Evolutionary conservation across 2,888 invertebrate genomes (phyloP).

Genomic region (Cinara cedri): DNA sequence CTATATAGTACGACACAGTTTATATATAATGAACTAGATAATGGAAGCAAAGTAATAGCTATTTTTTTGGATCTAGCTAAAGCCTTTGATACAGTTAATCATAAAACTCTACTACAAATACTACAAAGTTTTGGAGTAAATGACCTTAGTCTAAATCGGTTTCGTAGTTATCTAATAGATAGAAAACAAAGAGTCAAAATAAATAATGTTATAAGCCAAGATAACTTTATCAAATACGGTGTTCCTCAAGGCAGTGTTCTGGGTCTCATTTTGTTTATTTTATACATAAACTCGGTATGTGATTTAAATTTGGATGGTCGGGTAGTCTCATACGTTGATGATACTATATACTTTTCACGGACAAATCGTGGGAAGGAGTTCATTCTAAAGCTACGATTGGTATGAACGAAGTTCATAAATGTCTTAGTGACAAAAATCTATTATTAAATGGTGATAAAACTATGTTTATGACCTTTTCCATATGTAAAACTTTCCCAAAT

Average conservation of each 20-base stretch:
- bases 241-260: not conserved
- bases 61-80: too few relatives aligned
- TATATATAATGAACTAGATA: too few relatives aligned
- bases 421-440: not conserved
- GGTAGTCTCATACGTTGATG: not conserved
- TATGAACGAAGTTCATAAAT: conserved; percentile 21
- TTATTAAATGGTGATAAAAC: not conserved
- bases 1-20: not conserved
- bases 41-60: too few relatives aligned
- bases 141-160: not conserved
- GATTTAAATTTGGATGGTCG: not conserved
- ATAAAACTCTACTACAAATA: not conserved
- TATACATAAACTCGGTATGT: not conserved
- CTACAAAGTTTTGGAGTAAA: not conserved
- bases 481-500: not conserved
- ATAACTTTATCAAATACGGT: not conserved
- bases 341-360: not conserved
- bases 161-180: too few relatives aligned
- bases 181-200: conserved; percentile 10
- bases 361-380: conserved; percentile 3
- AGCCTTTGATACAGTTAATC: too few relatives aligned
- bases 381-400: not conserved
- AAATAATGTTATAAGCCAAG: not conserved
- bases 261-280: not conserved
- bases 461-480: not conserved